Evolutionary conservation across 2,797 vertebrate species (phyloP), one percentile per base, ranked within the genome.

Genomic region (Acipenser oxyrinchus): DNA sequence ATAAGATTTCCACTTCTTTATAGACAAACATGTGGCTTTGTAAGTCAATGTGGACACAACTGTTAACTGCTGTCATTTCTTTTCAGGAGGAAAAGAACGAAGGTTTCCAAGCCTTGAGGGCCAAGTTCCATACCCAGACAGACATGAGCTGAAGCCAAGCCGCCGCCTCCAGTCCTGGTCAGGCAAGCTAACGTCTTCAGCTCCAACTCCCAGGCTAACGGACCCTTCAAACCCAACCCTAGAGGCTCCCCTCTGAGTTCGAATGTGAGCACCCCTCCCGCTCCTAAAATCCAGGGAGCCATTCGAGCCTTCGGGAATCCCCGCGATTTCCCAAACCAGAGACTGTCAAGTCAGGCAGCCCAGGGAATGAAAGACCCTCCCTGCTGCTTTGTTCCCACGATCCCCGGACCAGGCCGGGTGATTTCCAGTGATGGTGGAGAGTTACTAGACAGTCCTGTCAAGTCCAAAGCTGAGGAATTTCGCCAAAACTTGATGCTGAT

Each of bases 101-200:
- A 10, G 88, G 88, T 10, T 79, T 92, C 51, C 89, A 84, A 80
- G 81, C 84, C 73, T 78, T 91, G 70, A 81, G 81, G 75, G 86
- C 81, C 66, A 83, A 48, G 67, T 90, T 91, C 82, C 83, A 81
- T 70, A 72, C 48, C 67, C 76, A 77, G 60, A 50, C 73, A 69
- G 73, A 71, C 60, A 67, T 72, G 71, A 74, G 67, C 0, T n/a
- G 71, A 78, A 57, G 74, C 78, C 59, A 82, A 77, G 1, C n/a
- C 58, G 6, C 82, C 49, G 10, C 50, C 76, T 3, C 70, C 68
- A 3, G 74, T 79, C 10, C 79, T 75, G 55, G 70, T 62, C 6
- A 6, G 68, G 66, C 60, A 67, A 65, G 6, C 73, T 76, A 15
- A 15, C 68, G n/a, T n/a, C 1, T 74, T 77, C 12, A 68, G 68